Base-by-base conservation (phyloP, 2,797 vertebrate species). In the Hippocampus kuda region DNA sequence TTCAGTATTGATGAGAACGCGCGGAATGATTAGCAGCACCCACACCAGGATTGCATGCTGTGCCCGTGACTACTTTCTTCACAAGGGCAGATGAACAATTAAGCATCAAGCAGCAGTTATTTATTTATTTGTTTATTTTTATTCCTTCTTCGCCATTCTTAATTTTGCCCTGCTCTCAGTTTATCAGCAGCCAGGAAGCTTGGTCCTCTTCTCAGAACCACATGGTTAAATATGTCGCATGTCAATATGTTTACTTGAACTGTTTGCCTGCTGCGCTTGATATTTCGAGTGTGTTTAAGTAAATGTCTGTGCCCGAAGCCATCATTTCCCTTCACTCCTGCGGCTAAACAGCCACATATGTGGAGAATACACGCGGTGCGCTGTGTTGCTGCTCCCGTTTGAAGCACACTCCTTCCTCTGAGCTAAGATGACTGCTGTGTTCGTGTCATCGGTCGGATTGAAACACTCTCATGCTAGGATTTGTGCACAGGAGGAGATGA, bases 311-410 rank as follows among this genome's bases (percentile, higher is more conserved):
- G 72, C 75, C 79, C 82, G 82, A 83, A 79, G 79, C 79, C 70
- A 77, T 72, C 83, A 77, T 86, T 77, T 81, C 81, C 82, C 79
- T 81, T 81, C 79, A 69, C 83, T 76, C 79, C 77, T 61, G 77
- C 78, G 86, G 81, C 77, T 71, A 82, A 84, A 84, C 77, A 76
- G 77, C 83, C 81, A 84, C 77, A 83, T 75, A 79, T 84, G 84
- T 83, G 68, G 68, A 76, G 79, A 75, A 79, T 77, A 20, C 48
- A 49, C 48, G 30, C 5, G 6, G 15, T 15, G 56, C 16, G 56
- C 30, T 59, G 56, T 27, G 24, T 16, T 18, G 56, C 56, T 59
- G 56, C 26, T 59, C 56, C 70, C 77, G 57, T 72, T 71, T 70
- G 73, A 16, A 70, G 74, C 41, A 49, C 56, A 62, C 69, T n/a